Base-by-base conservation (phyloP, 2,113 vertebrate genomes). In the Anser cygnoides region DNA sequence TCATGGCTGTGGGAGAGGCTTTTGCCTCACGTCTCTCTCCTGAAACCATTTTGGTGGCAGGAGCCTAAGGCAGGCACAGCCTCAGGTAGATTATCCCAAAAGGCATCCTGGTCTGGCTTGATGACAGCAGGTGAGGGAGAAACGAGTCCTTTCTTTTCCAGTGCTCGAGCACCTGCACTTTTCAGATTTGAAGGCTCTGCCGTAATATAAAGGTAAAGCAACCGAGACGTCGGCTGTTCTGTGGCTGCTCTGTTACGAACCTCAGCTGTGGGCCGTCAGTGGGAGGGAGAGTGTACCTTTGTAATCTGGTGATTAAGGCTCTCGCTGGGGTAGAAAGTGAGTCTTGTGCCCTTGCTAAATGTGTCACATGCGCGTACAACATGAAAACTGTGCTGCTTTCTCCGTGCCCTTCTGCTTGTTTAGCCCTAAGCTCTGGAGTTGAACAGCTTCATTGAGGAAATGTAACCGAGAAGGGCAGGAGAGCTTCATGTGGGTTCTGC, bases 241-340 rank as follows among this genome's bases (percentile, higher is more conserved):
- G 75, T 25, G 26, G 11, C 89, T 92, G 63, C 55, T 33, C 37
- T 26, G 0, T 35, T 20, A 68, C 75, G 54, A 85, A 3, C 46
- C 11, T 77, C 28, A 89, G 65, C 81, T 78, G 41, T 41, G 84
- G 31, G 22, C 67, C 54, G 31, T 20, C 52, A 55, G 33, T 65
- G 18, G 41, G 65, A 46, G 23, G 33, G 39, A 12, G 63, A 65
- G 7, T 10, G 1, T 11, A 25, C 4, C 39, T 13, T 35, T 9
- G 0, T 8, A 37, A 17, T 3, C 44, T 71, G 65, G 31, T 37
- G 71, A 7, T 22, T 26, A 37, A 79, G 55, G 31, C 33, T 75
- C 9, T 59, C 1, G 0, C 35, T 43, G 52, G 44, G 31, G 28
- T 15, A 19, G 78, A 52, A 90, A 41, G 9, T 1, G 10, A 9